Base-by-base conservation (phyloP, 1,140 invertebrate species). In the Paralvinella palmiformis region DNA sequence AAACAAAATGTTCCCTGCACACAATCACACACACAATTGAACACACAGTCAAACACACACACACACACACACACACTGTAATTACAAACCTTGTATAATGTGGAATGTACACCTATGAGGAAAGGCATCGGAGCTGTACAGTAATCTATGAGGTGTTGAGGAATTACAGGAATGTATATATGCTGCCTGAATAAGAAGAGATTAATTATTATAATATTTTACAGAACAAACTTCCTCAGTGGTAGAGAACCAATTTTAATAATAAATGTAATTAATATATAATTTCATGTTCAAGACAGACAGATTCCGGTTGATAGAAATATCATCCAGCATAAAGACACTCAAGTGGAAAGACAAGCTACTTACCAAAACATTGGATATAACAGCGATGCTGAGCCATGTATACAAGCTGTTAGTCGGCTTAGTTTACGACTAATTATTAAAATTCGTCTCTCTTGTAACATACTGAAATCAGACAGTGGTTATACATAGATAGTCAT, bases 161-260 rank as follows among this genome's bases (percentile, higher is more conserved):
- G 94, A 66, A 98, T 78, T 67, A 96, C 88, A 32, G 95, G 94
- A 78, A 98, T 97, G 75, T 92, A 97, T 73, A 98, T 92, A 74
- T 97, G 93, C 79, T 98, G 94, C 94, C 80, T 82, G 71, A 44
- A 77, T 70, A 29, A 62, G 57, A 65, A 62, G 50, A 68, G 37
- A n/a, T n/a, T n/a, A n/a, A n/a, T n/a, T n/a, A n/a, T n/a, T n/a
- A n/a, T n/a, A n/a, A n/a, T n/a, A n/a, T n/a, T n/a, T n/a, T n/a
- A n/a, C n/a, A n/a, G n/a, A n/a, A n/a, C n/a, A n/a, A n/a, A n/a
- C n/a, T n/a, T n/a, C n/a, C n/a, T n/a, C n/a, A n/a, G n/a, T n/a
- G n/a, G n/a, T n/a, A n/a, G n/a, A n/a, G n/a, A n/a, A n/a, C n/a
- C n/a, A n/a, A n/a, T n/a, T n/a, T n/a, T n/a, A n/a, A n/a, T n/a